Percentiles rank a stretch among this genome's conserved stretches.
phyloP scores from a whole-genome alignment of 2,888 invertebrate genomes.

The Cerastoderma edule region DNA sequence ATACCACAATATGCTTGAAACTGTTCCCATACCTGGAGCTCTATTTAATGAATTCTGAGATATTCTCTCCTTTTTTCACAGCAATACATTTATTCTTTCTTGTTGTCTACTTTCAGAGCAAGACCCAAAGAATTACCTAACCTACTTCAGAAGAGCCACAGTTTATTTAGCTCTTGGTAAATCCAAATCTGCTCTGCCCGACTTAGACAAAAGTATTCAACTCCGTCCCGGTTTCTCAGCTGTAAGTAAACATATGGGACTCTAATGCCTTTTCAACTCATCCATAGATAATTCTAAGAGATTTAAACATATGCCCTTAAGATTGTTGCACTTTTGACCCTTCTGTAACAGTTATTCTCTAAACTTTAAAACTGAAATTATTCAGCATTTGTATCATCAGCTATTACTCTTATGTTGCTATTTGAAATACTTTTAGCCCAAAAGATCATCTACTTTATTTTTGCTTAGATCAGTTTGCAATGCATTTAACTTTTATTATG shows the following conservation, averaged over 20 bases:
- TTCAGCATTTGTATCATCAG: background rate
- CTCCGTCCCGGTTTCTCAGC: conserved; percentile 97
- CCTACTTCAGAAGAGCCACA: conserved; percentile 97
- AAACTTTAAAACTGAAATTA: background rate
- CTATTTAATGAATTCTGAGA: background rate
- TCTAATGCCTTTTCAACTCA: too few relatives aligned
- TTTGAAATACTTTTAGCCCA: too few relatives aligned
- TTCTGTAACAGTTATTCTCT: background rate
- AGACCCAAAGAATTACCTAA: conserved; percentile 97
- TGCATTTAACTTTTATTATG: too few relatives aligned
- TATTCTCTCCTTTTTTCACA: background rate
- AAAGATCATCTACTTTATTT: too few relatives aligned
- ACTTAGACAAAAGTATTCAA: conserved; percentile 95
- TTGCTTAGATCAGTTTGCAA: too few relatives aligned
- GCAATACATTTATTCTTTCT: background rate
- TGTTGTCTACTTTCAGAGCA: conserved; percentile 89
- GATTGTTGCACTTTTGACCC: background rate
- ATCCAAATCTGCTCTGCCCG: conserved; percentile 96
- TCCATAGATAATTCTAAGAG: too few relatives aligned
- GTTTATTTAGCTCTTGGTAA: conserved; percentile 98
- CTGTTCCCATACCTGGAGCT: background rate
- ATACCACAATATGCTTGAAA: background rate
- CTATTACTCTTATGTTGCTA: too few relatives aligned
- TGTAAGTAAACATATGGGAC: conserved; percentile 86
- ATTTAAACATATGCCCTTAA: background rate